Evolutionary conservation across 2,113 vertebrate species (phyloP), one percentile per base, ranked within the genome.

Genomic region (Vireo altiloquus): DNA sequence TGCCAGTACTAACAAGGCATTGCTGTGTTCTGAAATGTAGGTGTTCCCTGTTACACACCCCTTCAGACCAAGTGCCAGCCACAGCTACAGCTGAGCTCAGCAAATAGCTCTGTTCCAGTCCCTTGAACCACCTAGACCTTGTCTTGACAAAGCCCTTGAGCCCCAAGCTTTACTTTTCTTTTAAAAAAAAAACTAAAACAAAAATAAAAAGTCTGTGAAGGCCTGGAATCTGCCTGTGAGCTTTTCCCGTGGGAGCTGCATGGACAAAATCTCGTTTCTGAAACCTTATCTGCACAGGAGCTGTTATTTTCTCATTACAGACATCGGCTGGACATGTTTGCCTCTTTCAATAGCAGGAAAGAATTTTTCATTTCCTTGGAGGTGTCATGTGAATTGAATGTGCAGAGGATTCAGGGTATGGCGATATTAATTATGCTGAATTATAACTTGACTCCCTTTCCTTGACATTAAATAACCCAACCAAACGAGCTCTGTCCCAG

Each of bases 371-470:
- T 96, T 97, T 97, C 89, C 87, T 94, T 59, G 83, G 61, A 66
- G 13, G 66, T 44, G 30, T 94, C 94, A 91, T 7, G 63, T 94
- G 94, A 87, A 75, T 72, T 57, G 84, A 93, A 84, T 18, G 44
- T 82, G 49, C 85, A 56, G 92, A 90, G 83, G 88, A 94, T 54
- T 95, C 22, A 7, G 84, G 61, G 53, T 68, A 90, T 5, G 42
- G 56, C 25, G 3, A 52, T 59, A 53, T 90, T 97, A 96, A 98
- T 92, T 97, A 91, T 10, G 8, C 37, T 82, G 28, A 20, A 92
- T 96, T 96, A 96, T 70, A 95, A 96, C 74, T 94, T 91, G 84
- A 89, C 94, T 90, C 95, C 89, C 95, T 81, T 96, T 95, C 95
- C 93, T 75, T 53, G 83, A 85, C 53, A 87, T 89, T 75, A 72